These are phyloP conservation scores for Tetrao urogallus DNA, from an alignment of 2,113 vertebrate species.

Conservation along the genomic window DNA sequence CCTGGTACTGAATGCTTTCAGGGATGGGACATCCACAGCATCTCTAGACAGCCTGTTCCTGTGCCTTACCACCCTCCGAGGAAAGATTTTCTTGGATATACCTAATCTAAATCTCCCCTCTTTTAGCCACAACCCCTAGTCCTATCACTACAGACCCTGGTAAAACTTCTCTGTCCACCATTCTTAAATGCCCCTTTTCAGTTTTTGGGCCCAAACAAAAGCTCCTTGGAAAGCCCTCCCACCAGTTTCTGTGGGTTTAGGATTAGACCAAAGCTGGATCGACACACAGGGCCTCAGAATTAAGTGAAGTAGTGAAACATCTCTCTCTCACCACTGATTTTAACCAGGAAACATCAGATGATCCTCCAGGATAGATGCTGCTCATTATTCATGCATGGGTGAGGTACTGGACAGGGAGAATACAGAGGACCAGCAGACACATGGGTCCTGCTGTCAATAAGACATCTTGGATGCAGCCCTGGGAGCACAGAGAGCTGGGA, in stretches of 20 bases:
- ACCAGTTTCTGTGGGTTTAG: not conserved
- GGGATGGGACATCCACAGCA: not conserved
- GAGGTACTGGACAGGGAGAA: not conserved
- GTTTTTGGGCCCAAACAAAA: not conserved
- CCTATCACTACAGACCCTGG: not conserved
- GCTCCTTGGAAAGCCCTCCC: not conserved
- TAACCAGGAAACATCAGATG: not conserved
- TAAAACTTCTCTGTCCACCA: not conserved
- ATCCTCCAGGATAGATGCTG: not conserved
- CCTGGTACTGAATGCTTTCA: not conserved
- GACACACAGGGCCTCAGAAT: not conserved
- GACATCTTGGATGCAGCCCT: not conserved
- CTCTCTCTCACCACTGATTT: not conserved
- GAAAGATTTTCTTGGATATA: not conserved
- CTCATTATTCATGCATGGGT: fast-evolving
- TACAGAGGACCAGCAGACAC: fast-evolving
- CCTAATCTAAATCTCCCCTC: not conserved
- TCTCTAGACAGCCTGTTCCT: not conserved
- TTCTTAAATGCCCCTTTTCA: not conserved
- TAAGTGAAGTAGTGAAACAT: not conserved
- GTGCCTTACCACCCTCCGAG: not conserved
- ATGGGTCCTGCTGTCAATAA: not conserved
- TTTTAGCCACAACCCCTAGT: not conserved
- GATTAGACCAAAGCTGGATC: not conserved
- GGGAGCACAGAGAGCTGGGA: not conserved